Base-by-base conservation (phyloP, 2,888 invertebrate genomes). In the Ephialtes manifestator region DNA sequence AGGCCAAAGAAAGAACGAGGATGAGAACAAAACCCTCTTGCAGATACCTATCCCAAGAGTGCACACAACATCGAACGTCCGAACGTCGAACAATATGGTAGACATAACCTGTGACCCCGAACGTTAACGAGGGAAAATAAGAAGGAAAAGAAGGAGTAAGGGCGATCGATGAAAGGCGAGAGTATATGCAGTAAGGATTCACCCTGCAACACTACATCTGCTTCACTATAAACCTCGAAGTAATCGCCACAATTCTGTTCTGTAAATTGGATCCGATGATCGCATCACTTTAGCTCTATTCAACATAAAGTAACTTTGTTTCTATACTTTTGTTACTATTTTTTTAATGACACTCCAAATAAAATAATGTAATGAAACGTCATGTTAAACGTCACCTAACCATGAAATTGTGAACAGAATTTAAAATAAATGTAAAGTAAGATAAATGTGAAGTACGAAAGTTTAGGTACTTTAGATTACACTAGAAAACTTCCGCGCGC, bases 51-150 rank as follows among this genome's bases (percentile, higher is more conserved):
- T 76, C 53, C 58, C 60, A 35, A 51, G 51, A 63, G 77, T 80
- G 80, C 77, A 71, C 79, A 74, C 72, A 80, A 84, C 81, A 79
- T 74, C 81, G 76, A 81, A 76, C 28, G 60, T 80, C 77, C 85
- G 63, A 83, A 81, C 87, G 85, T 84, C 87, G 83, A 90, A 91
- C 90, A 90, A 90, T 88, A 90, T 89, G 91, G 91, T 91, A 90
- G 92, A 90, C 91, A 89, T 90, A 90, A 92, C 91, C 90, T 85
- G 86, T 91, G 90, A 92, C 91, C 92, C 88, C 88, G 86, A 89
- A 87, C 88, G 87, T 89, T 92, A 92, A 91, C 92, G 89, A 91
- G 92, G 90, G 88, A 67, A 84, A 84, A 84, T 53, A 63, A 81
- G 81, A 84, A 72, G 63, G 15, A 58, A 24, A 74, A 51, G 65